Base-by-base conservation (phyloP, 1,140 invertebrate species). In the Delia radicum region DNA sequence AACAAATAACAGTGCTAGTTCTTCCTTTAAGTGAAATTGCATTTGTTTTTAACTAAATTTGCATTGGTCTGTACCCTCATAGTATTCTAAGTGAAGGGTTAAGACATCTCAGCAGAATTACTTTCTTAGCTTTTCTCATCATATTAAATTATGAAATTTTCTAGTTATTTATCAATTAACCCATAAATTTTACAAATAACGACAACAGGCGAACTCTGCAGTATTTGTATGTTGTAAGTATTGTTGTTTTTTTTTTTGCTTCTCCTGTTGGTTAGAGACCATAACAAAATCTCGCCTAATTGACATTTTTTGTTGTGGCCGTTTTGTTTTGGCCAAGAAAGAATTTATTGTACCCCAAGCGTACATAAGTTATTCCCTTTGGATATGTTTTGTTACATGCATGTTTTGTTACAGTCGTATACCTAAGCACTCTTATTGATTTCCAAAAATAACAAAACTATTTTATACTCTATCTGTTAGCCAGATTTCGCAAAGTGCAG, bases 281-380 rank as follows among this genome's bases (percentile, higher is more conserved):
- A 73, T 26, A 48, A 69, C 74, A 67, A 71, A 75, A 75, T 71
- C 74, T 46, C 42, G 75, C 75, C 75, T 76, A 76, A 76, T 76
- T 76, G 75, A 76, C 75, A 76, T 76, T 76, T 76, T 76, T 71
- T 82, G 46, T 55, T 55, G 21, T 55, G 18, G 46, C 46, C 21
- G 46, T 55, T 55, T 55, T 55, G n/a, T 18, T 55, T 55, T 21
- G 46, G 82, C 81, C 78, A 81, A 26, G 55, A 73, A 85, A 85
- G 82, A 85, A 85, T 85, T 85, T 85, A 85, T 85, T 84, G 82
- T 84, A 81, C 83, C 82, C 81, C 81, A 81, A 82, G 83, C 82
- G 83, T 84, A 84, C 83, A 85, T 85, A 84, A 85, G 83, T 85
- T 85, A 85, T 85, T 85, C 83, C 83, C 83, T 85, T 85, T 84